Evolutionary conservation across 2,888 invertebrate species (phyloP), one percentile per base, ranked within the genome.

Genomic region (Sesamia inferens): DNA sequence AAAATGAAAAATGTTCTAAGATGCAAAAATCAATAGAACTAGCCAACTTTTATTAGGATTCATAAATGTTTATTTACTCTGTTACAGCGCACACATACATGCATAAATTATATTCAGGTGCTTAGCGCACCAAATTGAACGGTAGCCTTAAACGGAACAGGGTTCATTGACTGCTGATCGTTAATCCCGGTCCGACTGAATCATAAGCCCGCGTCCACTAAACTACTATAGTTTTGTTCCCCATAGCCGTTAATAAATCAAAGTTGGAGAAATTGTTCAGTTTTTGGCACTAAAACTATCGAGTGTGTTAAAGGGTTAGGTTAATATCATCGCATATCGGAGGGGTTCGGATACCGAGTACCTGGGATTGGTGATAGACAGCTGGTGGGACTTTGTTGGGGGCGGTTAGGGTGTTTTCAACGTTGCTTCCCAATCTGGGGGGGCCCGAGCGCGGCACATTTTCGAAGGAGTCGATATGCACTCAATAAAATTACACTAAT

Each of bases 141-240:
- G 78, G 81, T 82, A 81, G 78, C 88, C 87, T 78, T 88, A 88
- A 89, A 89, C 85, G 85, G 87, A 87, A 19, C 86, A 79, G 80
- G 75, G 89, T 85, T 88, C 89, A 84, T 80, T 89, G 90, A 88
- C 90, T 85, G 68, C 70, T 76, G 75, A 81, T 86, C 79, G 83
- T 84, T 84, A 83, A 85, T 83, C 73, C 77, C 83, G 70, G 78
- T 82, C 65, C 44, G 54, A 69, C 79, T 69, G 74, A 66, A 59
- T 39, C 70, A 67, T 87, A 82, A 85, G 78, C 81, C 67, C 47
- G 69, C 67, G 76, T 81, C 48, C 77, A 85, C 77, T 79, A 55
- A 55, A 68, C 69, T 58, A 71, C 39, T 47, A 66, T 55, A 74
- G 57, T 44, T 75, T 61, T 48, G n/a, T 57, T 65, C 47, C 22